Percentiles rank a stretch among this genome's conserved stretches.
phyloP scores from a whole-genome alignment of 2,888 invertebrate genomes.

The Melinaea marsaeus region DNA sequence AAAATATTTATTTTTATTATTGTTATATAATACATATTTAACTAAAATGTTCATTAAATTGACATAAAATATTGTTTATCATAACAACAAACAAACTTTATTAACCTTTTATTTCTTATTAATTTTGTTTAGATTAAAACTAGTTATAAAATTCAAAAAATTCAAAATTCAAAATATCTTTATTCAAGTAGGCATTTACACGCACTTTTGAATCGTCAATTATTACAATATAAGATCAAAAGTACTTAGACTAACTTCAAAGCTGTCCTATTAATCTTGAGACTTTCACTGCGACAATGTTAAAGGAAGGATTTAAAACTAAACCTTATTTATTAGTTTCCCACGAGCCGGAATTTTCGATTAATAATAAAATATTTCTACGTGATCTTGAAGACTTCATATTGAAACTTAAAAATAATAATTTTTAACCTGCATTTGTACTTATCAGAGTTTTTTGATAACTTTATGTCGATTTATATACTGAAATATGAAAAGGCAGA shows the following conservation, averaged over 20 bases:
- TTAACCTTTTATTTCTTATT: constrained; percentile 19
- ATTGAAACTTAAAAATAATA: constrained; percentile 14
- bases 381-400: constrained; percentile 17
- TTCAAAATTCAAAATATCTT: too few relatives aligned
- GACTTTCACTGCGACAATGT: constrained; percentile 32
- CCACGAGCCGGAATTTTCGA: background rate
- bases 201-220: too few relatives aligned
- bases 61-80: too few relatives aligned
- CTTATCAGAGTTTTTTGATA: too few relatives aligned
- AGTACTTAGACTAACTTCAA: constrained; percentile 29
- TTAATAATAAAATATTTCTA: constrained; percentile 14
- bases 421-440: background rate
- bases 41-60: too few relatives aligned
- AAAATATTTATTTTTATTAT: too few relatives aligned
- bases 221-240: constrained; percentile 28
- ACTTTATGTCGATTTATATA: too few relatives aligned
- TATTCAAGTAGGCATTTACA: too few relatives aligned
- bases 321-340: constrained; percentile 9
- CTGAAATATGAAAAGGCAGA: too few relatives aligned
- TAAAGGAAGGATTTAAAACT: constrained; percentile 33
- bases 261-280: constrained; percentile 32
- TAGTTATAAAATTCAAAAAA: too few relatives aligned
- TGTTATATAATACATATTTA: too few relatives aligned
- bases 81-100: constrained; percentile 2
- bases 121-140: constrained; percentile 23